phyloP scores from a whole-genome alignment of 2,113 vertebrate species.

The Mobula birostris region DNA sequence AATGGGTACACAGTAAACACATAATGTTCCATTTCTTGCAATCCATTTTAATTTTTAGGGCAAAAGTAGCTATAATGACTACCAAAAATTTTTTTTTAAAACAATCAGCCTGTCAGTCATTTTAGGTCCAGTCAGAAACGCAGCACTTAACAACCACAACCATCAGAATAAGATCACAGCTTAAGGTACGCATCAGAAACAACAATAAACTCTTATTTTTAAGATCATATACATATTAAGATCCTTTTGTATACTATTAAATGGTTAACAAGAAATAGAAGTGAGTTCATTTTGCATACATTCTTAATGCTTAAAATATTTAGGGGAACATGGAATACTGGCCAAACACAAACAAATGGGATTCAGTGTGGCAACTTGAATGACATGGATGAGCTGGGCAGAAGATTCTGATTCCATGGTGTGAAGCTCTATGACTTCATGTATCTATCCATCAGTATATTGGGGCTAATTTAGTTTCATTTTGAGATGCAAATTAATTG shows the following conservation, averaged over 20 bases:
- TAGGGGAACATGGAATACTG: no score
- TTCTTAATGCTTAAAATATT: neutral
- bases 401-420: no score
- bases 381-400: no score
- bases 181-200: neutral
- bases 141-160: neutral
- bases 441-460: neutral
- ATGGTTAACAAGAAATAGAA: neutral
- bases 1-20: no score
- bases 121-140: neutral
- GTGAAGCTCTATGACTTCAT: no score
- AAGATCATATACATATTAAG: neutral
- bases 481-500: neutral
- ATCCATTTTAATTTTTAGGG: no score
- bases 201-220: neutral
- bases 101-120: neutral
- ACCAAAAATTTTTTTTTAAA: neutral
- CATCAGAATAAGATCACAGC: neutral
- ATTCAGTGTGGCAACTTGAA: no score
- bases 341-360: no score
- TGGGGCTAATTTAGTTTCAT: neutral
- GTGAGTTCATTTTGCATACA: neutral
- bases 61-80: no score
- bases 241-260: neutral
- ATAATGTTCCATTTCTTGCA: no score